Evolutionary conservation across 2,888 invertebrate species (phyloP), one percentile per base, ranked within the genome.

Genomic region (Parnassius smintheus): DNA sequence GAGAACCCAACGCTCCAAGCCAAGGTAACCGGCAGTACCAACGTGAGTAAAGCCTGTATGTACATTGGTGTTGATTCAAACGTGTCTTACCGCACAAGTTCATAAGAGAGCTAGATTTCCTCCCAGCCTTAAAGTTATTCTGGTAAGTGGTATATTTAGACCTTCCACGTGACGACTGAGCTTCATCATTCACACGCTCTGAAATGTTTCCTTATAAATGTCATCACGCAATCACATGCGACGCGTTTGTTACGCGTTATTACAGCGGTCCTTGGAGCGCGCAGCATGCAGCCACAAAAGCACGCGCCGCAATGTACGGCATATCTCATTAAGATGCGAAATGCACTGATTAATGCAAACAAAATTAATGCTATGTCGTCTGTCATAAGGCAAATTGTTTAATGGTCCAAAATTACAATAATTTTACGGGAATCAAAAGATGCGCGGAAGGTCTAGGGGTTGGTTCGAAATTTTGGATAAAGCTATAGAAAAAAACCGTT

Each of bases 21-120:
- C 76, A 75, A 79, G 82, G 48, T 78, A 75, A 69, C 80, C 77
- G 78, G 70, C 77, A 70, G 75, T 70, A 80, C 82, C 82, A 81
- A 81, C 77, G 85, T 86, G 88, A 81, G 80, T 78, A 76, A 86
- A 87, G 86, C 86, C 76, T 76, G 79, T 85, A 69, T 76, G 79
- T 85, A 69, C 69, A 70, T 65, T 68, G 76, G 81, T 82, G 82
- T 77, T 74, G 78, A 79, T 75, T 75, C 77, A 83, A 84, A 85
- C 78, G 75, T 79, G 84, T 94, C 97, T 97, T 97, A 97, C 97
- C 97, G 95, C 96, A 96, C 94, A 97, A 94, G 95, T 97, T 97
- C 96, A 97, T 96, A 94, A 97, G 95, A 91, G 97, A 97, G 95
- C 96, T 97, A 93, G 97, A 97, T 94, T 97, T 97, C 95, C 97